phyloP scores from a whole-genome alignment of 1,140 invertebrate species.

The Tyrophagus putrescentiae region DNA sequence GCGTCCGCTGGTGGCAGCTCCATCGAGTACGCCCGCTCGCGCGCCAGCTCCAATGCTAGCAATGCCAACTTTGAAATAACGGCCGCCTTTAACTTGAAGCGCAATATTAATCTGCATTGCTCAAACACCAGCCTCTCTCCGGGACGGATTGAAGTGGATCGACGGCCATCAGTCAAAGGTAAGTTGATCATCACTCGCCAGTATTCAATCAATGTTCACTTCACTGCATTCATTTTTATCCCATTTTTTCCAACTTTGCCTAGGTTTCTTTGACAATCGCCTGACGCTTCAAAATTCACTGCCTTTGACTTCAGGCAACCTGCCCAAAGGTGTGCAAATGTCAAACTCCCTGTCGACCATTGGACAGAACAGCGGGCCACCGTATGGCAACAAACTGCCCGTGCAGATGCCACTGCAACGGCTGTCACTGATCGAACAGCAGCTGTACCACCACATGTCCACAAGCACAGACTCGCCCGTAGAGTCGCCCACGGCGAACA shows the following conservation, averaged over 20 bases:
- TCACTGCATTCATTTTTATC: background rate
- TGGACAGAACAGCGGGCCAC: background rate
- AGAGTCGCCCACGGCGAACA: constrained; percentile 25
- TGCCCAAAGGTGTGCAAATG: constrained; percentile 3
- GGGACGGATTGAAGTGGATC: background rate
- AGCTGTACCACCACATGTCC: background rate
- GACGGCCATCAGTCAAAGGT: constrained; percentile 5
- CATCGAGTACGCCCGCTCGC: constrained; percentile 18
- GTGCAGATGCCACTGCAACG: constrained; percentile 2
- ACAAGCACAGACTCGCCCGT: constrained; percentile 21
- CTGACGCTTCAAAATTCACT: constrained; percentile 7
- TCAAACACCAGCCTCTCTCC: constrained; percentile 19
- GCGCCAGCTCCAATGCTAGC: constrained; percentile 33
- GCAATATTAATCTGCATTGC: constrained; percentile 23
- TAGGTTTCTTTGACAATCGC: constrained; percentile 5
- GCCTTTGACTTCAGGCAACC: background rate
- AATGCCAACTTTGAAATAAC: constrained; percentile 28
- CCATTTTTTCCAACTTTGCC: no score
- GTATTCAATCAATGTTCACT: background rate
- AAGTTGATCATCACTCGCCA: background rate
- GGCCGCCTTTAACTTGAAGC: constrained; percentile 16
- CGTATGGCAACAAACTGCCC: background rate
- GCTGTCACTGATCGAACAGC: constrained; percentile 3
- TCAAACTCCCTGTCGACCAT: background rate
- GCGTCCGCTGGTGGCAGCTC: constrained; percentile 12